Evolutionary conservation across 2,797 vertebrate species (phyloP).

Genomic region (Schizothorax lantsangensis): DNA sequence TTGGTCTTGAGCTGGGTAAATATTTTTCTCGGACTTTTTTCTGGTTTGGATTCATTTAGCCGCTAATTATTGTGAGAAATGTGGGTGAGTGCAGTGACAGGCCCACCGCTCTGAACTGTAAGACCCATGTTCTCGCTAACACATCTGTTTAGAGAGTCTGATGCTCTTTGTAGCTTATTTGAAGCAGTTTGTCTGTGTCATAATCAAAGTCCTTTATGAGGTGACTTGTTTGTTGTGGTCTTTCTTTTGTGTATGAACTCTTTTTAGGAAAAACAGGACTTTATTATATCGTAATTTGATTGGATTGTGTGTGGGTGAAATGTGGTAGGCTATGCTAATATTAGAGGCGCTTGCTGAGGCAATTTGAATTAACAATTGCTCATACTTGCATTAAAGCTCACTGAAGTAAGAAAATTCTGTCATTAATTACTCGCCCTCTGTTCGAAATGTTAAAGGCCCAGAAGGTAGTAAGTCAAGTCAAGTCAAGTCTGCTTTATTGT

Average conservation of each 20-base stretch:
- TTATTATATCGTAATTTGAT: slow-evolving; percentile 15
- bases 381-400: background rate
- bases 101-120: background rate
- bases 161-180: slow-evolving; percentile 32
- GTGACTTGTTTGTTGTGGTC: slow-evolving; percentile 20
- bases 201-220: slow-evolving; percentile 27
- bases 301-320: slow-evolving; percentile 3
- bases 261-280: background rate
- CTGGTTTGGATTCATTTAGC: slow-evolving; percentile 31
- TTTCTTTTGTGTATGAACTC: slow-evolving; percentile 10
- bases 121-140: background rate
- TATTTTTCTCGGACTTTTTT: slow-evolving; percentile 47
- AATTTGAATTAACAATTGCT: background rate
- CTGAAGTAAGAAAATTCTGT: background rate
- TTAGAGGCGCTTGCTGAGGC: background rate
- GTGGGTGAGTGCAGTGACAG: slow-evolving; percentile 6
- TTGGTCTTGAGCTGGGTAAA: slow-evolving; percentile 51
- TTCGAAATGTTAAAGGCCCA: too few relatives aligned
- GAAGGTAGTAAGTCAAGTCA: too few relatives aligned
- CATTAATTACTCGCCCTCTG: background rate
- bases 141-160: slow-evolving; percentile 31
- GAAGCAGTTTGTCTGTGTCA: slow-evolving; percentile 25
- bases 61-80: slow-evolving; percentile 46
- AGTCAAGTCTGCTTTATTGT: too few relatives aligned
- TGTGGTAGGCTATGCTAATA: background rate